Base-by-base conservation (phyloP, 2,888 invertebrate genomes). In the Perithous albicinctus region DNA sequence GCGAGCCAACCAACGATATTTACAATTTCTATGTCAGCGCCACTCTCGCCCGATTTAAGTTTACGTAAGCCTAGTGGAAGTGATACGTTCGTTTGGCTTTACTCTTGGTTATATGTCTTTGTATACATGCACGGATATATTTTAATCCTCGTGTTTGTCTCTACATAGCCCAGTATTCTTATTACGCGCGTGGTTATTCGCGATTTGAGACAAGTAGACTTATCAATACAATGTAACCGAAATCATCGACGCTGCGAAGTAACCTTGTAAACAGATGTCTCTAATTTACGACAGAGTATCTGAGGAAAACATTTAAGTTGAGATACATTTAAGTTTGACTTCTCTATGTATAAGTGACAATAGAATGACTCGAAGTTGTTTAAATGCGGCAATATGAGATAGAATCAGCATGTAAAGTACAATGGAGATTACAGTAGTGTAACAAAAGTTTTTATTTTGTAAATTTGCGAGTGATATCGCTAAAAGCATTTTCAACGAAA, bases 61-160 rank as follows among this genome's bases (percentile, higher is more conserved):
- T 82, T 78, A 78, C 82, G 82, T 78, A 78, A 82, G 66, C 78
- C 75, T 54, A 67, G 70, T 72, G 18, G 32, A 18, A 59, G 32
- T 7, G 32, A 43, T 41, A 41, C 26, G 7, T 43, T 56, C 56
- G 10, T 56, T 29, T 23, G 35, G 56, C 7, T 3, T 26, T 23
- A 59, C 32, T 8, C 32, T 26, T 10, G 1, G 51, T 12, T 23
- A 56, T 56, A 51, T 23, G 8, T 18, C 1, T 23, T 2, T n/a
- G 2, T 54, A 12, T 26, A 23, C n/a, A 26, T 26, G 43, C 10
- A 32, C 8, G 15, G 20, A 20, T 29, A 67, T 54, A 54, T 69
- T 69, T 38, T 23, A 69, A 69, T 54, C 67, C 67, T 20, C 51
- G 20, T 29, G n/a, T 54, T 15, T n/a, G 1, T 10, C 20, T 35